A percentile compares a stretch with the other conserved stretches of the same genome.
These are phyloP conservation scores for Tethya wilhelma DNA, from an alignment of 37 sponge, comb jelly and placozoan genomes.

Conservation along the genomic window DNA sequence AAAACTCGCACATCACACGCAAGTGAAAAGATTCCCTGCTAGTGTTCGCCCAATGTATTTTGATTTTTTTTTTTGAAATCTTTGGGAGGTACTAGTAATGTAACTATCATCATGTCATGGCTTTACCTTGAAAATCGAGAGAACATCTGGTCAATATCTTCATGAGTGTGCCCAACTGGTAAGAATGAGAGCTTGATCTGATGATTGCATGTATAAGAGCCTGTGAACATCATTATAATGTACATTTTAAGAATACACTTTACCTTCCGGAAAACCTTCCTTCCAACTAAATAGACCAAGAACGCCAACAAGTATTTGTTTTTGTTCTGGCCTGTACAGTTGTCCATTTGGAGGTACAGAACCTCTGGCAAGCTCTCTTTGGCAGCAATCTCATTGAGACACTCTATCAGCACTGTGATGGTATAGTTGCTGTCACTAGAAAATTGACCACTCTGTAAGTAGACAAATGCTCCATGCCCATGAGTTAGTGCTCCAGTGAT, in stretches of 20 bases:
- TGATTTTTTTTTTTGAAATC: too few relatives aligned
- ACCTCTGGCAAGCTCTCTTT: conserved; percentile 3
- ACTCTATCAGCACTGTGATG: not conserved
- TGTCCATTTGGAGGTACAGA: conserved; percentile 49
- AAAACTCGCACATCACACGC: too few relatives aligned
- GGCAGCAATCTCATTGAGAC: not conserved
- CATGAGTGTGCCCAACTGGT: conserved; percentile 50
- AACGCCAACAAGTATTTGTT: not conserved
- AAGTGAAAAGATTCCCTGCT: too few relatives aligned
- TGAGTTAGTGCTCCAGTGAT: not conserved
- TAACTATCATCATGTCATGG: too few relatives aligned
- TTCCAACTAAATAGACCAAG: not conserved
- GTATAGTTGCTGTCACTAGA: conserved; percentile 18
- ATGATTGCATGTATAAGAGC: too few relatives aligned
- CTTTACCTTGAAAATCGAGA: conserved; percentile 4
- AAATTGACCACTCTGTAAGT: conserved; percentile 1
- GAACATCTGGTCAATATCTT: too few relatives aligned
- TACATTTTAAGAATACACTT: not conserved
- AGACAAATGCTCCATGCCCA: conserved; percentile 5
- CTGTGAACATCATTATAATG: too few relatives aligned
- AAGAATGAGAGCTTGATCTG: conserved; percentile 23
- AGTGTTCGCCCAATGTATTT: too few relatives aligned
- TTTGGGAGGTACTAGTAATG: too few relatives aligned
- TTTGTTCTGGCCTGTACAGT: conserved; percentile 36
- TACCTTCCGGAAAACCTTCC: not conserved